Percentiles rank a stretch among this genome's conserved stretches.
Conservation (phyloP, 2,797 vertebrate genomes). For the Anabas testudineus region DNA sequence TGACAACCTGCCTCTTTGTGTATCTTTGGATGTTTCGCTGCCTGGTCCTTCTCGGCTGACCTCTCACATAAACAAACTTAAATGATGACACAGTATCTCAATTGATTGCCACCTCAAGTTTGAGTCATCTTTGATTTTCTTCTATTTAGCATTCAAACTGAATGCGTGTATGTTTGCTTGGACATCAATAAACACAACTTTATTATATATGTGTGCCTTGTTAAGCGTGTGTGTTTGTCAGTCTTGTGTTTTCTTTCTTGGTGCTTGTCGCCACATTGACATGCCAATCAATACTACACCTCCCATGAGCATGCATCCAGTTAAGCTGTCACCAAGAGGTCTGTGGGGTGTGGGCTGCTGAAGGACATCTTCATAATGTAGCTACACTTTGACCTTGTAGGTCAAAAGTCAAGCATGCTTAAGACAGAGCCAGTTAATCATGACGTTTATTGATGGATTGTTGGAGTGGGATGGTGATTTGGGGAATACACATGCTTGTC, state of each 20-base stretch:
- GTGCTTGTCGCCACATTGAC: constrained; percentile 50
- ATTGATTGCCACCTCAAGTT: constrained; percentile 18
- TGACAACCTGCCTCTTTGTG: constrained; percentile 21
- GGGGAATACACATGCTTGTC: constrained; percentile 31
- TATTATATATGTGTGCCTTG: background rate
- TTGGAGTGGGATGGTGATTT: constrained; percentile 6
- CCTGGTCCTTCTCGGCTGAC: background rate
- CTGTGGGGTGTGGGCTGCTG: constrained; percentile 33
- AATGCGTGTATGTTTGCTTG: constrained; percentile 9
- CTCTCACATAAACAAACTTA: constrained; percentile 6
- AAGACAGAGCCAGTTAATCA: constrained; percentile 61
- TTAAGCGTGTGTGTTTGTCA: background rate
- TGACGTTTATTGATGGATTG: constrained; percentile 48
- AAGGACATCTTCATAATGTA: constrained; percentile 66
- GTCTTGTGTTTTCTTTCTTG: constrained; percentile 41
- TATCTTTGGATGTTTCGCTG: constrained; percentile 26
- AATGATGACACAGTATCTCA: constrained; percentile 18
- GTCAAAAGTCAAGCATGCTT: constrained; percentile 58
- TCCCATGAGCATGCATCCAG: constrained; percentile 65
- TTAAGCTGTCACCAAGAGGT: constrained; percentile 67
- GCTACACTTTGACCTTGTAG: constrained; percentile 58
- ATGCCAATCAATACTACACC: constrained; percentile 67
- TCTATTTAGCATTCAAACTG: constrained; percentile 7
- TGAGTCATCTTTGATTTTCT: constrained; percentile 18
- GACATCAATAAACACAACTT: constrained; percentile 6